Evolutionary conservation across 2,113 vertebrate genomes (phyloP).

Genomic region (Hypocryptadius cinnamomeus): DNA sequence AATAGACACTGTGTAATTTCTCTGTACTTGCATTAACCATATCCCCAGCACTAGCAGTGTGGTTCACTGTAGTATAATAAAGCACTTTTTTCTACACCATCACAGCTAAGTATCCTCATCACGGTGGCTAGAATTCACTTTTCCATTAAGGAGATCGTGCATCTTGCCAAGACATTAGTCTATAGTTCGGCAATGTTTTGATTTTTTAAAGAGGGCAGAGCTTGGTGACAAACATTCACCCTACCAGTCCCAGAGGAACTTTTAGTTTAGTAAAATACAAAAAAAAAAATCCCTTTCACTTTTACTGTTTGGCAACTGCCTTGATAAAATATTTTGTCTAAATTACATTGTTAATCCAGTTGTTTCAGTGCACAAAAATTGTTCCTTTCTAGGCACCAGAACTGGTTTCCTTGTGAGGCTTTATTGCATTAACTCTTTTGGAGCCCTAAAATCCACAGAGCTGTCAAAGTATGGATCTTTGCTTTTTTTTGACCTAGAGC

Average conservation of each 20-base stretch:
- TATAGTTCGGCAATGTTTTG: not conserved
- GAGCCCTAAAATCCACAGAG: not conserved
- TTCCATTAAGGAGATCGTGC: not conserved
- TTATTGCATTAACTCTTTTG: not conserved
- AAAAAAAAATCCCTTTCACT: not conserved
- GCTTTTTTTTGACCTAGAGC: not conserved
- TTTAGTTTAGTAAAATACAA: not conserved
- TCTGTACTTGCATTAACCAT: conserved; percentile 14
- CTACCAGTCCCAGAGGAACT: not conserved
- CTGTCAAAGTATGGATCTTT: not conserved
- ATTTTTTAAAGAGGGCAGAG: not conserved
- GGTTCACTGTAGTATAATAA: conserved; percentile 8
- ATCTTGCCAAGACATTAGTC: not conserved
- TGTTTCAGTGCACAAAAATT: not conserved
- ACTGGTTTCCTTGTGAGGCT: not conserved
- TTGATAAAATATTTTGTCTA: not conserved
- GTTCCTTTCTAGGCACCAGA: not conserved
- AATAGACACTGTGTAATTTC: conserved; percentile 18
- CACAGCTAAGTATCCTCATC: conserved; percentile 29
- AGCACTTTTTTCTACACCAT: conserved; percentile 18
- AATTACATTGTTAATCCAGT: not conserved
- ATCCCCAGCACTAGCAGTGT: not conserved
- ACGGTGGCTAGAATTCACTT: not conserved
- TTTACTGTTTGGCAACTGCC: not conserved
- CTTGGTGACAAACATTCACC: not conserved